A percentile compares a stretch with the other conserved stretches of the same genome.
Conservation (phyloP, 2,888 invertebrate genomes). For the Drosophila kuntzei region DNA sequence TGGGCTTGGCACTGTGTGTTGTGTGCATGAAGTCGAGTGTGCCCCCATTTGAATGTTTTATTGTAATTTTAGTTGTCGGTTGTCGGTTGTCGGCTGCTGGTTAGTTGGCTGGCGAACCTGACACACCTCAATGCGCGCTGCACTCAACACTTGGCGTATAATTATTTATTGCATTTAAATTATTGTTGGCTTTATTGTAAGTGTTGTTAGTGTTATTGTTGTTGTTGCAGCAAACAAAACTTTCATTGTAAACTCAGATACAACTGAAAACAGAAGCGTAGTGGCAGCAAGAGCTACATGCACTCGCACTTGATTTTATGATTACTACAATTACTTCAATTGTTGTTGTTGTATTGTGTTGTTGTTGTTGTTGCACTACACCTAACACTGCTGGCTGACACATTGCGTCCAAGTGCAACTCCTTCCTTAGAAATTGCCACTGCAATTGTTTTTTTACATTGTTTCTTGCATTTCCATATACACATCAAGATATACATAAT, state of each 20-base stretch:
- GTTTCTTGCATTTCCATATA: slow-evolving; percentile 59
- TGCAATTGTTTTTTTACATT: slow-evolving; percentile 63
- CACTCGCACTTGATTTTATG: slow-evolving; percentile 80
- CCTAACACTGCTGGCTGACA: slow-evolving; percentile 44
- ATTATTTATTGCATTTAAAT: slow-evolving; percentile 83
- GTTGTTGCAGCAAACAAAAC: slow-evolving; percentile 63
- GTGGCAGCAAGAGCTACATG: slow-evolving; percentile 49
- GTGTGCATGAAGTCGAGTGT: slow-evolving; percentile 30
- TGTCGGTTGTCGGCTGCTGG: slow-evolving; percentile 47
- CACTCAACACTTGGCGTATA: slow-evolving; percentile 81
- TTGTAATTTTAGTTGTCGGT: slow-evolving; percentile 57
- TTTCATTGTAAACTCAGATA: slow-evolving; percentile 52
- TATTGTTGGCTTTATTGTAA: slow-evolving; percentile 66
- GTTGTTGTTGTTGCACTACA: slow-evolving; percentile 27
- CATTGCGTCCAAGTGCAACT: slow-evolving; percentile 48
- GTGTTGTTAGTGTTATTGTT: slow-evolving; percentile 42
- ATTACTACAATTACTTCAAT: slow-evolving; percentile 73
- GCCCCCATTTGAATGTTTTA: slow-evolving; percentile 66
- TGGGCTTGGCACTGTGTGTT: slow-evolving; percentile 54
- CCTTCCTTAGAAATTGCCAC: slow-evolving; percentile 54
- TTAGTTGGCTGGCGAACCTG: slow-evolving; percentile 63
- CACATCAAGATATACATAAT: slow-evolving; percentile 49
- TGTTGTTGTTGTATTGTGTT: slow-evolving; percentile 36
- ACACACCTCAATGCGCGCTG: slow-evolving; percentile 80
- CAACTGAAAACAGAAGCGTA: slow-evolving; percentile 23